A percentile compares a stretch with the other conserved stretches of the same genome.
These are phyloP conservation scores for Dipodomys stephensi DNA, from an alignment of 2,113 vertebrate species.

Conservation along the genomic window DNA sequence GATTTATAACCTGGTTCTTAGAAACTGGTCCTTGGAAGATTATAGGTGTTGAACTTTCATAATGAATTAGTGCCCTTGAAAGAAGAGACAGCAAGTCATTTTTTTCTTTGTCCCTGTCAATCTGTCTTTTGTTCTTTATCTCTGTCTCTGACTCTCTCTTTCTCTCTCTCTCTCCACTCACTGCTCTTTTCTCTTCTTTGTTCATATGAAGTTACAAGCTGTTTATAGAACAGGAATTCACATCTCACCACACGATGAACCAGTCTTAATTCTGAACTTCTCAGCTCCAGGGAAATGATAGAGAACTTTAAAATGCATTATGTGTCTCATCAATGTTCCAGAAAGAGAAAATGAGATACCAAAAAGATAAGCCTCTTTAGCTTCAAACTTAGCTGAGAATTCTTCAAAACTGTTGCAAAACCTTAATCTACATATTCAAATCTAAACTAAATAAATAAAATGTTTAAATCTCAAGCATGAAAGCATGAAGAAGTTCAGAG, in stretches of 20 bases:
- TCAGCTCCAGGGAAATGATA: background rate
- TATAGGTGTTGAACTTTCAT: background rate
- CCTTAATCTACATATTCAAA: background rate
- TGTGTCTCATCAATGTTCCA: background rate
- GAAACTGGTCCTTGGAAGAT: background rate
- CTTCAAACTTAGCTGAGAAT: background rate
- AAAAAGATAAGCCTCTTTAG: background rate
- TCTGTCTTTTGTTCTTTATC: background rate
- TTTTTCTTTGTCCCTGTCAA: background rate
- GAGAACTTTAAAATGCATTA: background rate
- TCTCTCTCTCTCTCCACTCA: background rate
- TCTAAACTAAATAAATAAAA: too few species aligned
- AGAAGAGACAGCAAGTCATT: background rate
- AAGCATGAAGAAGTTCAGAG: background rate
- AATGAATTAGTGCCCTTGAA: background rate
- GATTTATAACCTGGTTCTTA: background rate
- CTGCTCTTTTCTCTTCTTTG: background rate
- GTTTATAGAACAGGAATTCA: background rate
- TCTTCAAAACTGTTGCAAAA: background rate
- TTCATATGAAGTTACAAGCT: background rate
- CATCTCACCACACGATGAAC: background rate
- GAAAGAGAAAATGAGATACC: background rate
- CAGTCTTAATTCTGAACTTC: background rate
- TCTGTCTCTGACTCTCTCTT: background rate
- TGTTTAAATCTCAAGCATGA: background rate